These are phyloP conservation scores for Scaptomyza parva DNA, from an alignment of 2,888 invertebrate genomes.

Conservation along the genomic window DNA sequence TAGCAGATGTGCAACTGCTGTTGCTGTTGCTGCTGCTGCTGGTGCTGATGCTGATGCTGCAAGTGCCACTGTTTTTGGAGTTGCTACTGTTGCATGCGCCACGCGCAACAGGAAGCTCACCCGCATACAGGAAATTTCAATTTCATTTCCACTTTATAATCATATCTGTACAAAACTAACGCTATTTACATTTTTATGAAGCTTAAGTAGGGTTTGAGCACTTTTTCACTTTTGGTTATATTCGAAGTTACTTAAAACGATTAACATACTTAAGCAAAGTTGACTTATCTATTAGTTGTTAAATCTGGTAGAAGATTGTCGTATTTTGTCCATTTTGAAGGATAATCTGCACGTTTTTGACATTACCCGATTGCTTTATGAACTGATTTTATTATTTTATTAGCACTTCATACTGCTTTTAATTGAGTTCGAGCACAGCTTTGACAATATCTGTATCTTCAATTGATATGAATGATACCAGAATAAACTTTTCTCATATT, in stretches of 20 bases:
- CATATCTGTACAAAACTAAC: conserved; percentile 14
- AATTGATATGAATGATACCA: no score
- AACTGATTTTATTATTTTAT: no score
- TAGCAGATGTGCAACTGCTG: conserved; percentile 6
- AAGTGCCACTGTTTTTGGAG: conserved; percentile 1
- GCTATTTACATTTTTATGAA: conserved; percentile 9
- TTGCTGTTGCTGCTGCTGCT: background rate
- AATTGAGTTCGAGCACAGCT: background rate
- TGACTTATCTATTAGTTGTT: background rate
- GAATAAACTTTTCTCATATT: no score
- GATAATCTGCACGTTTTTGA: background rate
- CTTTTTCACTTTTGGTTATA: background rate
- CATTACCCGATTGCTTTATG: background rate
- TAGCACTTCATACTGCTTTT: background rate
- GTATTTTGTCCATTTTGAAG: background rate
- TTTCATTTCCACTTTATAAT: conserved; percentile 22
- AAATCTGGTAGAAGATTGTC: background rate
- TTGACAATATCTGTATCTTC: background rate
- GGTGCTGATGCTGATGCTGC: background rate
- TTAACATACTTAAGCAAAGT: background rate
- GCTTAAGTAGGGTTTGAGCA: conserved; percentile 1
- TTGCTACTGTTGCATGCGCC: conserved; percentile 15
- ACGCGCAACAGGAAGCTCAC: conserved; percentile 23
- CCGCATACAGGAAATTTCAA: conserved; percentile 32
- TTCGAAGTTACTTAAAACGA: background rate